phyloP scores from a whole-genome alignment of 2,888 invertebrate species.

The Pollenia angustigena region DNA sequence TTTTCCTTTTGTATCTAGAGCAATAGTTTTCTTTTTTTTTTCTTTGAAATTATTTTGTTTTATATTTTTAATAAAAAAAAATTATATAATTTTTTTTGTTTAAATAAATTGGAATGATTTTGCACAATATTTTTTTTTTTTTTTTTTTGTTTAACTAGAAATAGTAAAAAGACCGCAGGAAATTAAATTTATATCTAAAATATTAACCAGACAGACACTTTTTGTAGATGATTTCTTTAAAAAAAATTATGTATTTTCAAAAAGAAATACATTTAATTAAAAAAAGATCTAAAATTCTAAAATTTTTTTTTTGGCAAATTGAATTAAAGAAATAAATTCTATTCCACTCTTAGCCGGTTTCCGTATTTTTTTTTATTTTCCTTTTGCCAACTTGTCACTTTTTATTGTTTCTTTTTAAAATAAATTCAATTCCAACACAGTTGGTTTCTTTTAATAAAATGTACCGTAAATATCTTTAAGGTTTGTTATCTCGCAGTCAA shows the following conservation, averaged over 20 bases:
- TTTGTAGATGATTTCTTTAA: conserved; percentile 4
- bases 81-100: conserved; percentile 54
- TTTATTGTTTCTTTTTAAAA: conserved; percentile 42
- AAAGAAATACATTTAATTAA: neutral
- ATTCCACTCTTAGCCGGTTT: conserved; percentile 67
- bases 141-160: no score
- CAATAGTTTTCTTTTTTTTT: conserved; percentile 54
- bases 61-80: conserved; percentile 30
- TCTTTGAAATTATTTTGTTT: conserved; percentile 50
- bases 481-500: conserved; percentile 83
- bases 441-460: conserved; percentile 33
- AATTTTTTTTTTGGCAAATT: conserved; percentile 35
- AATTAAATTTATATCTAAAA: conserved; percentile 29
- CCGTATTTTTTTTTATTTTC: conserved; percentile 36
- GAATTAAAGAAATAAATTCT: conserved; percentile 48
- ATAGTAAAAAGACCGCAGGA: conserved; percentile 16
- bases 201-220: conserved; percentile 4
- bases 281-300: conserved; percentile 7
- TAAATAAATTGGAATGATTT: conserved; percentile 61
- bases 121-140: conserved; percentile 33
- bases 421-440: conserved; percentile 44
- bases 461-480: conserved; percentile 76
- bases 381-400: conserved; percentile 46
- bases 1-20: conserved; percentile 33
- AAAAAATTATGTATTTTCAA: conserved; percentile 1